Evolutionary conservation across 2,888 invertebrate genomes (phyloP).

Genomic region (Kuschelorhynchus macadamiae): DNA sequence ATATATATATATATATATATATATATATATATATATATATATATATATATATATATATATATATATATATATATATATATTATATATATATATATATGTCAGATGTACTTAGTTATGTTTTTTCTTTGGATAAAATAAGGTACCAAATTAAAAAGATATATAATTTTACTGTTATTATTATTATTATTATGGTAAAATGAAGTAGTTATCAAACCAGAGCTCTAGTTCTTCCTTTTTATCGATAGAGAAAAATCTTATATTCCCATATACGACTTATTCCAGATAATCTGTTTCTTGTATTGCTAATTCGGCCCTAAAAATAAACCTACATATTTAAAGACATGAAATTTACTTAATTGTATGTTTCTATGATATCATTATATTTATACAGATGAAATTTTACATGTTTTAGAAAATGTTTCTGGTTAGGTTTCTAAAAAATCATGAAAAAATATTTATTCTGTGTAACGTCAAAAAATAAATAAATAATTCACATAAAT

Average conservation of each 20-base stretch:
- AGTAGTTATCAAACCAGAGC: too few species aligned
- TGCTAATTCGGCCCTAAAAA: constrained; percentile 24
- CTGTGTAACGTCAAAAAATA: constrained; percentile 27
- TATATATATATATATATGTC: too few species aligned
- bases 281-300: constrained; percentile 22
- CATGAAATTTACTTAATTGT: constrained; percentile 25
- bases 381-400: constrained; percentile 46
- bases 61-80: too few species aligned
- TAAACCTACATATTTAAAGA: constrained; percentile 20
- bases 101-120: too few species aligned
- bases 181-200: too few species aligned
- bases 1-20: too few species aligned
- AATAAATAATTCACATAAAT: background rate
- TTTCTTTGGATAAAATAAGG: too few species aligned
- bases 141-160: too few species aligned
- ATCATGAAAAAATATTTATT: constrained; percentile 30
- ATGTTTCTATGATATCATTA: constrained; percentile 39
- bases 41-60: too few species aligned
- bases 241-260: background rate
- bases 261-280: constrained; percentile 4
- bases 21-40: too few species aligned
- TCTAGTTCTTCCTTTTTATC: too few species aligned
- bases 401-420: constrained; percentile 48
- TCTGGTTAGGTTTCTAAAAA: constrained; percentile 25
- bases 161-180: too few species aligned